Percentiles rank a stretch among this genome's conserved stretches.
Evolutionary conservation across 2,113 vertebrate genomes (phyloP).

Genomic region (Glaucidium brasilianum): DNA sequence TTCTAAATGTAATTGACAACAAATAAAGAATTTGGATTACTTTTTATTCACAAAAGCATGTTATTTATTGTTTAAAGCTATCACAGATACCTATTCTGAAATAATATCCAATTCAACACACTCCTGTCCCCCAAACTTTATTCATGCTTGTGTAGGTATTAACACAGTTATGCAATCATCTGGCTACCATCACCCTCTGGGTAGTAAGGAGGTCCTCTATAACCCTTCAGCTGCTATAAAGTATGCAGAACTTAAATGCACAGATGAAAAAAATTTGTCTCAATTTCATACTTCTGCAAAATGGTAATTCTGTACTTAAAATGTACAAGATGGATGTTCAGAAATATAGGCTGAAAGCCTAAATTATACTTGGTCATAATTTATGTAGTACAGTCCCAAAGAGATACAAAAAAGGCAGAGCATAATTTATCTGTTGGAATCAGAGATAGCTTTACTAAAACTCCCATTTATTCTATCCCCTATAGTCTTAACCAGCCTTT

Average conservation of each 20-base stretch:
- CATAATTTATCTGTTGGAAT: conserved; percentile 91
- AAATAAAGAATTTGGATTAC: background rate
- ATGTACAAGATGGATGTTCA: conserved; percentile 88
- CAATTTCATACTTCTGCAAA: conserved; percentile 82
- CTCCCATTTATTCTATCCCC: conserved; percentile 85
- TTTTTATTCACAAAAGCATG: background rate
- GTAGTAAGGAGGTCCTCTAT: conserved; percentile 78
- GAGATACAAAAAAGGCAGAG: conserved; percentile 83
- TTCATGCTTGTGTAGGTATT: conserved; percentile 52
- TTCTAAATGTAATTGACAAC: background rate
- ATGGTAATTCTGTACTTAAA: conserved; percentile 92
- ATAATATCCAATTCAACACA: conserved; percentile 26
- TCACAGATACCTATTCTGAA: conserved; percentile 23
- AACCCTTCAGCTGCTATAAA: conserved; percentile 82
- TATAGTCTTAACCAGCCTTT: conserved; percentile 71
- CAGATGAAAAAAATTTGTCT: conserved; percentile 86
- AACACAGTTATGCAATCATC: conserved; percentile 63
- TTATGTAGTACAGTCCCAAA: conserved; percentile 91
- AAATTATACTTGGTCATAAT: conserved; percentile 98
- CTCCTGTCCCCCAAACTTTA: conserved; percentile 41
- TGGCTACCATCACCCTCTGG: conserved; percentile 67
- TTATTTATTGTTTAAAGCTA: background rate
- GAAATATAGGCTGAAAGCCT: conserved; percentile 92
- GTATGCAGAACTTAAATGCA: conserved; percentile 82
- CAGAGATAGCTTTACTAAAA: conserved; percentile 86